phyloP scores from a whole-genome alignment of 2,888 invertebrate genomes.

The Xanthostigma xanthostigma region DNA sequence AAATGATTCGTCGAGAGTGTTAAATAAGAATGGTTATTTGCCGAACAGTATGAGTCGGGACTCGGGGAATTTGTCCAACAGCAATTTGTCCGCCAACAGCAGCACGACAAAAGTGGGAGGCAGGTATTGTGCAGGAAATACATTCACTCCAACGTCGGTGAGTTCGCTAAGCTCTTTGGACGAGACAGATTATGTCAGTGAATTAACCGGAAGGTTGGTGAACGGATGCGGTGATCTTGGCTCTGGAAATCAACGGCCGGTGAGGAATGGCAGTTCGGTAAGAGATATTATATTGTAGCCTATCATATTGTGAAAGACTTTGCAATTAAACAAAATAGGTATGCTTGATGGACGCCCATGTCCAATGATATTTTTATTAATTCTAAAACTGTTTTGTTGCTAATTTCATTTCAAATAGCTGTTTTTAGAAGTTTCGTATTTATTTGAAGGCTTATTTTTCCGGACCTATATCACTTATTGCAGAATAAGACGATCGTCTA shows the following conservation, averaged over 20 bases:
- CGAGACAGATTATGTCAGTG: slow-evolving; percentile 25
- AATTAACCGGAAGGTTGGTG: slow-evolving; percentile 23
- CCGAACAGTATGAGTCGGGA: slow-evolving; percentile 22
- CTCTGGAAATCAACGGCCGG: slow-evolving; percentile 10
- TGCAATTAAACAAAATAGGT: no score
- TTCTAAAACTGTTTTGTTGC: no score
- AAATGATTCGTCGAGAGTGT: neutral
- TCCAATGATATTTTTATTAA: no score
- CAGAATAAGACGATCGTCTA: no score
- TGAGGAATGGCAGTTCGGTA: neutral
- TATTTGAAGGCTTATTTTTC: no score
- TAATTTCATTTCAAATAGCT: no score
- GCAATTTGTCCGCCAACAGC: slow-evolving; percentile 20
- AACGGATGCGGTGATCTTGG: slow-evolving; percentile 19
- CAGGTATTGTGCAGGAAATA: slow-evolving; percentile 14
- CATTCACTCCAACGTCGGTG: slow-evolving; percentile 26
- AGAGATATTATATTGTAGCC: no score
- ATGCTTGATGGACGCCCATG: no score
- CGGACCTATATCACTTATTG: no score
- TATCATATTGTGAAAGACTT: no score
- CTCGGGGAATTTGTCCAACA: slow-evolving; percentile 25
- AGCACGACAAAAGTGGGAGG: neutral
- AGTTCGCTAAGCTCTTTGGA: slow-evolving; percentile 29
- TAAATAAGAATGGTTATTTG: slow-evolving; percentile 2
- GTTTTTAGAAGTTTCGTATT: no score